These are phyloP conservation scores for Leptinotarsa texana DNA, from an alignment of 1,140 invertebrate genomes.

Conservation along the genomic window DNA sequence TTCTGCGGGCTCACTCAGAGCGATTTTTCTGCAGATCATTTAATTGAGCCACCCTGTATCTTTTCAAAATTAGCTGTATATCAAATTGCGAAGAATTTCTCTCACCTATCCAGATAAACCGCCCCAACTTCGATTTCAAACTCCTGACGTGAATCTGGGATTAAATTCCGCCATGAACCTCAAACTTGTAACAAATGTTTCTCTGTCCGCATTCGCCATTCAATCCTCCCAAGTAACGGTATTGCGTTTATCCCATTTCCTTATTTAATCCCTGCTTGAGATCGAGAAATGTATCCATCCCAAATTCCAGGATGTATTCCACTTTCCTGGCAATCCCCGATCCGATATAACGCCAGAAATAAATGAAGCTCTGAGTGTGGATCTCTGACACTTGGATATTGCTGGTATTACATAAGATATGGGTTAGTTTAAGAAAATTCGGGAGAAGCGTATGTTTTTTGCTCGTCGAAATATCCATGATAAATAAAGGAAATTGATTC, in stretches of 20 bases:
- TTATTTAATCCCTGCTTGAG: slow-evolving; percentile 15
- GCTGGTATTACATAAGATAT: slow-evolving; percentile 2
- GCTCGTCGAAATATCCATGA: background rate
- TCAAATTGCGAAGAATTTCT: too few species aligned
- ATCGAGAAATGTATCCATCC: slow-evolving; percentile 15
- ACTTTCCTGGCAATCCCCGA: slow-evolving; percentile 20
- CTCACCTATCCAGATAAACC: too few species aligned
- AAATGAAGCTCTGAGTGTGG: slow-evolving; percentile 25
- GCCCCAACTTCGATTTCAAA: too few species aligned
- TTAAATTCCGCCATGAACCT: background rate
- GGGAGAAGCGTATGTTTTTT: background rate
- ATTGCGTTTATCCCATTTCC: background rate
- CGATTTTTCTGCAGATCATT: too few species aligned
- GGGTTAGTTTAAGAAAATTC: slow-evolving; percentile 10
- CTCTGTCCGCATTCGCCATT: background rate
- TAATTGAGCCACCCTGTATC: too few species aligned
- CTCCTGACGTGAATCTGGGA: background rate
- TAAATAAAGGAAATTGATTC: slow-evolving; percentile 24
- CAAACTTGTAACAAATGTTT: background rate
- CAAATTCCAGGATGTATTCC: slow-evolving; percentile 13
- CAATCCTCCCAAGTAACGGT: background rate
- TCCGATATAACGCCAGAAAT: slow-evolving; percentile 27
- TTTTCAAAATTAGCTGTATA: too few species aligned
- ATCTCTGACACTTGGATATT: slow-evolving; percentile 5
- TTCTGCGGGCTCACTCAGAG: too few species aligned